These are phyloP conservation scores for Thymelicus acteon DNA, from an alignment of 2,888 invertebrate genomes.

Conservation along the genomic window DNA sequence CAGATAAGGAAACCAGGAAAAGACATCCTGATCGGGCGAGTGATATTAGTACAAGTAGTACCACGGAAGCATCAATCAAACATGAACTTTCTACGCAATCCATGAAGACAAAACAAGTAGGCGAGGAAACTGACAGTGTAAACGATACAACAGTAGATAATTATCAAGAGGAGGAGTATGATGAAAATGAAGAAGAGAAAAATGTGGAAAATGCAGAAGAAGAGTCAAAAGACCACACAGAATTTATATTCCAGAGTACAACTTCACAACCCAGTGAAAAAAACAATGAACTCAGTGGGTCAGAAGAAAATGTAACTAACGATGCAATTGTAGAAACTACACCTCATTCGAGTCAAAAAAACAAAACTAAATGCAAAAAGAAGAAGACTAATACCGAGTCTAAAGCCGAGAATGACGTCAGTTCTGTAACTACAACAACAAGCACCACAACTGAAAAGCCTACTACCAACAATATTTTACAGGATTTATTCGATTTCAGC, in stretches of 20 bases:
- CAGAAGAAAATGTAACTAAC: conserved; percentile 49
- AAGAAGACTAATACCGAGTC: conserved; percentile 61
- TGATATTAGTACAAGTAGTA: conserved; percentile 44
- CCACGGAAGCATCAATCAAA: conserved; percentile 40
- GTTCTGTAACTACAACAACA: conserved; percentile 46
- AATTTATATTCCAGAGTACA: conserved; percentile 62
- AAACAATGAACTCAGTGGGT: conserved; percentile 51
- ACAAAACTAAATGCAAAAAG: conserved; percentile 76
- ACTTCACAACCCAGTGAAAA: conserved; percentile 50
- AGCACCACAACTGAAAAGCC: conserved; percentile 52
- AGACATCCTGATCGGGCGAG: conserved; percentile 53
- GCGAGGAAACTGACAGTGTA: conserved; percentile 20
- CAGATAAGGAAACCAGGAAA: conserved; percentile 52
- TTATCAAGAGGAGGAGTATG: conserved; percentile 44
- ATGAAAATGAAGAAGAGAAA: conserved; percentile 44
- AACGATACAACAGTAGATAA: conserved; percentile 24
- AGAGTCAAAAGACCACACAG: conserved; percentile 60
- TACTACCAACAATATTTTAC: conserved; percentile 59
- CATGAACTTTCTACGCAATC: conserved; percentile 46
- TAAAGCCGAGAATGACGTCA: conserved; percentile 44
- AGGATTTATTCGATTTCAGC: conserved; percentile 66
- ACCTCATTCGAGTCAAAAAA: conserved; percentile 56
- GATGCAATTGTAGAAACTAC: conserved; percentile 53
- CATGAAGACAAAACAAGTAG: conserved; percentile 40
- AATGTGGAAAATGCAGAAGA: conserved; percentile 41